A percentile compares a stretch with the other conserved stretches of the same genome.
phyloP scores from a whole-genome alignment of 2,113 vertebrate genomes.

The Hemibagrus wyckioides region DNA sequence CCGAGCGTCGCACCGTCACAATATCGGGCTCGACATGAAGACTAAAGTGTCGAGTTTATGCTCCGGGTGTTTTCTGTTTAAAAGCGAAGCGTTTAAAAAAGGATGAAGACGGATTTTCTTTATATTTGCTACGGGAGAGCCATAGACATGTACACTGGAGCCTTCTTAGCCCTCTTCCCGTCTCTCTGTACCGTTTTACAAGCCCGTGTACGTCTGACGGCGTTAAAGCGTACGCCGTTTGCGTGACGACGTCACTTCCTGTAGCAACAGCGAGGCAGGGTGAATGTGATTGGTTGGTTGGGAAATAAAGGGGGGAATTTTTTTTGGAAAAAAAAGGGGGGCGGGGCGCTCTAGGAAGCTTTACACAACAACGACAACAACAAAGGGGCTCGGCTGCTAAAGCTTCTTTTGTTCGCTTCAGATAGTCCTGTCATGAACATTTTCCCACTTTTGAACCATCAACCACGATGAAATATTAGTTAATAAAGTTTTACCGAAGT shows the following conservation, averaged over 20 bases:
- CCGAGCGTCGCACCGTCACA: slow-evolving; percentile 61
- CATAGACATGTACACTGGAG: not conserved
- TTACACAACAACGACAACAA: slow-evolving; percentile 41
- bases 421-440: not conserved
- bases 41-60: slow-evolving; percentile 68
- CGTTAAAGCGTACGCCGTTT: slow-evolving; percentile 57
- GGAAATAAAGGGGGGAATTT: slow-evolving; percentile 14
- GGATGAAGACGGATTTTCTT: slow-evolving; percentile 87
- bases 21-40: slow-evolving; percentile 70
- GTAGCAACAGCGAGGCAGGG: slow-evolving; percentile 61
- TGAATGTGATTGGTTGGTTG: slow-evolving; percentile 21
- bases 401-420: slow-evolving; percentile 34
- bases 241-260: slow-evolving; percentile 80
- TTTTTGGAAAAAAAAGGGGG: not conserved
- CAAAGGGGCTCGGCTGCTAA: slow-evolving; percentile 34
- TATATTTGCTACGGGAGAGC: not conserved
- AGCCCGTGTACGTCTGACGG: not conserved
- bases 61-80: slow-evolving; percentile 40
- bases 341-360: slow-evolving; percentile 28
- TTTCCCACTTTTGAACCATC: not conserved
- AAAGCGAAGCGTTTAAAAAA: slow-evolving; percentile 38
- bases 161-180: slow-evolving; percentile 30
- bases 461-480: not conserved
- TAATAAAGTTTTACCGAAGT: not conserved
- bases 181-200: slow-evolving; percentile 20